A percentile compares a stretch with the other conserved stretches of the same genome.
phyloP scores from a whole-genome alignment of 2,113 vertebrate species.

The Thamnophis sirtalis region DNA sequence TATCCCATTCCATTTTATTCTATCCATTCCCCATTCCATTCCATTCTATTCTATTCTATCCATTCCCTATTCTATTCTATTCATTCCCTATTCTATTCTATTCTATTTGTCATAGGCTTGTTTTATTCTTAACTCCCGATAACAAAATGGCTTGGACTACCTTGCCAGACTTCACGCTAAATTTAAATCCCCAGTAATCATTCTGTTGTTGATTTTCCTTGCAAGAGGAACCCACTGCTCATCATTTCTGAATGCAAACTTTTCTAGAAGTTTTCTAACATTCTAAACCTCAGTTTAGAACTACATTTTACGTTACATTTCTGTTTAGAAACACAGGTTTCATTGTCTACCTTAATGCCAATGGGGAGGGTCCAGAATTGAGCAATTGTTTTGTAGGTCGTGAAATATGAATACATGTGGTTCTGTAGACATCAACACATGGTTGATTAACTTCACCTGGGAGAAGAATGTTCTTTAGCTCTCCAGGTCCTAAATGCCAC shows the following conservation, averaged over 20 bases:
- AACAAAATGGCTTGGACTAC: not conserved
- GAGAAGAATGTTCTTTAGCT: not conserved
- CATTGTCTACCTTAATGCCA: not conserved
- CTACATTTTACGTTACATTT: too few species aligned
- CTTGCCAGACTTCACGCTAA: not conserved
- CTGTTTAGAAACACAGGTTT: not conserved
- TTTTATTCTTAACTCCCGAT: not conserved
- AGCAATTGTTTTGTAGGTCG: not conserved
- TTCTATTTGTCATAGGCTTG: not conserved
- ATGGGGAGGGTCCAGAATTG: not conserved
- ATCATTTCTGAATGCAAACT: not conserved
- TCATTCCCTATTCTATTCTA: too few species aligned
- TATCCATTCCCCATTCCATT: too few species aligned
- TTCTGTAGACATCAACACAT: not conserved
- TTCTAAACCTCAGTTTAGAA: too few species aligned
- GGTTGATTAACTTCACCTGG: not conserved
- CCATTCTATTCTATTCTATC: too few species aligned
- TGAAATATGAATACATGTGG: not conserved
- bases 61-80: too few species aligned
- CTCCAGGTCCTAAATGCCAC: not conserved
- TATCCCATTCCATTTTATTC: too few species aligned
- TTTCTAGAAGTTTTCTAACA: not conserved
- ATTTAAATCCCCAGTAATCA: not conserved
- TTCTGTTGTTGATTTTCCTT: not conserved
- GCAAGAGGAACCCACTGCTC: too few species aligned